These are phyloP conservation scores for Temnothorax ravouxi DNA, from an alignment of 2,888 invertebrate species.

Conservation along the genomic window DNA sequence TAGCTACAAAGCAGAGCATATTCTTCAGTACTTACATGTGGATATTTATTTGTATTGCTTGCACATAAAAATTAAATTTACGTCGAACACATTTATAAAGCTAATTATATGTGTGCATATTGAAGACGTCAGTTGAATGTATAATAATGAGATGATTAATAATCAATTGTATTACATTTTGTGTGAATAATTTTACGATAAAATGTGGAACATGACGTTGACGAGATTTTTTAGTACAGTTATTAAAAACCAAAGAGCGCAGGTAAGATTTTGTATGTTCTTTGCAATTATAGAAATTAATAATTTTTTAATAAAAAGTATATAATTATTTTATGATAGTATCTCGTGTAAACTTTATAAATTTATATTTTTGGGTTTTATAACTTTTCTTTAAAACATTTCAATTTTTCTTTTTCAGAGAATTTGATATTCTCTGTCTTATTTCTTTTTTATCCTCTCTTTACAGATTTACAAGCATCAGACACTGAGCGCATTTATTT, in stretches of 20 bases:
- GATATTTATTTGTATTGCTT: background rate
- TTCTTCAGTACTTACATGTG: background rate
- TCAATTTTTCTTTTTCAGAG: background rate
- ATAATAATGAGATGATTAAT: background rate
- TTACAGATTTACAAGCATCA: slow-evolving; percentile 9
- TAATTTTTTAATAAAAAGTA: slow-evolving; percentile 3
- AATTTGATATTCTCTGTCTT: background rate
- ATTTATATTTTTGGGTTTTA: too few relatives aligned
- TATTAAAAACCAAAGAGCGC: background rate
- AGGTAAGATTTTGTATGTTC: slow-evolving; percentile 17
- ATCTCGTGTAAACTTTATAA: too few relatives aligned
- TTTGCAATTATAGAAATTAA: background rate
- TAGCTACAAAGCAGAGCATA: background rate
- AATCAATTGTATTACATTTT: background rate
- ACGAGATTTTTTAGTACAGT: background rate
- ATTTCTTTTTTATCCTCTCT: background rate
- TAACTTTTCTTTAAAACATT: too few relatives aligned
- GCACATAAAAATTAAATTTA: background rate
- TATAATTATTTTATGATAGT: background rate
- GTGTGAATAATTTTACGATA: background rate
- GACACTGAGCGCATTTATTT: background rate
- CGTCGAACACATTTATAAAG: background rate
- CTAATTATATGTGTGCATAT: background rate
- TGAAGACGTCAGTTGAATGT: background rate
- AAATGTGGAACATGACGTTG: slow-evolving; percentile 13